Evolutionary conservation across 92 coral and sea anemone species (phyloP).

Genomic region (Zoanthus solanderi): DNA sequence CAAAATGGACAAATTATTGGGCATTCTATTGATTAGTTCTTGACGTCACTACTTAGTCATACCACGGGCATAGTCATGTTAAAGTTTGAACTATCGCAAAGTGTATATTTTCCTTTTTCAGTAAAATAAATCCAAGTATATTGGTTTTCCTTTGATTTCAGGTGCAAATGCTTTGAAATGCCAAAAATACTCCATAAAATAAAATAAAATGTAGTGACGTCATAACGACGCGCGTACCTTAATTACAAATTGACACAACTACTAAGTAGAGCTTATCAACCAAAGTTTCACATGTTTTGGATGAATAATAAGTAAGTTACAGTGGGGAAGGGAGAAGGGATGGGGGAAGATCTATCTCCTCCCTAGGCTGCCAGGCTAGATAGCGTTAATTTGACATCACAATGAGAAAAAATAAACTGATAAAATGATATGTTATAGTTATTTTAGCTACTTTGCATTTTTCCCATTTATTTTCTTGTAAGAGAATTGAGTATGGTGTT

Average conservation of each 20-base stretch:
- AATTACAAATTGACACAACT: constrained; percentile 1
- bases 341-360: too few species aligned
- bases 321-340: too few species aligned
- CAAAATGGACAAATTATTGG: constrained; percentile 18
- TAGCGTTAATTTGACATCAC: too few species aligned
- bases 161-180: constrained; percentile 27
- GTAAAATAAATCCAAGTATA: constrained; percentile 44
- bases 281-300: constrained; percentile 53
- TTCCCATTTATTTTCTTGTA: too few species aligned
- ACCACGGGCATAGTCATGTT: background rate
- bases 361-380: too few species aligned
- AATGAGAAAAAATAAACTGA: too few species aligned
- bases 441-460: too few species aligned
- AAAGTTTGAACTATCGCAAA: constrained; percentile 23
- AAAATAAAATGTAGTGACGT: constrained; percentile 50
- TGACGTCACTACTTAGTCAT: constrained; percentile 3
- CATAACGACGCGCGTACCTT: constrained; percentile 35
- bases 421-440: too few species aligned
- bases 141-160: constrained; percentile 2
- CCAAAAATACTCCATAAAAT: constrained; percentile 15
- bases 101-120: constrained; percentile 39
- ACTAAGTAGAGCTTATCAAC: constrained; percentile 12
- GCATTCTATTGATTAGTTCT: background rate
- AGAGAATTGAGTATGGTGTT: too few species aligned
- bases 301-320: constrained; percentile 20